Percentiles rank a stretch among this genome's conserved stretches.
These are phyloP conservation scores for Drosophila insularis DNA, from an alignment of 1,140 invertebrate genomes.

Conservation along the genomic window DNA sequence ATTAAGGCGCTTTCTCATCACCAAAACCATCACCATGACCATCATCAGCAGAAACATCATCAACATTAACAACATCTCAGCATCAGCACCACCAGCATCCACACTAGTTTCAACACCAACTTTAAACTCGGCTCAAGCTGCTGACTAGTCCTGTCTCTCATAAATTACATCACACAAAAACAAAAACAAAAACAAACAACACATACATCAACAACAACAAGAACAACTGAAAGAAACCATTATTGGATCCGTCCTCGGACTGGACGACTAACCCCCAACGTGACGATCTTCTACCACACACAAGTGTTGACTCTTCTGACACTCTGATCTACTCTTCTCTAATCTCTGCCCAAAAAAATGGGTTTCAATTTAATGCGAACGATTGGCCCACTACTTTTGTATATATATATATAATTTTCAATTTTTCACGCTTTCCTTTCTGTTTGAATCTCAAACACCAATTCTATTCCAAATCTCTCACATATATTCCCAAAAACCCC, in stretches of 20 bases:
- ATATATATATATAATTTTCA: slow-evolving; percentile 62
- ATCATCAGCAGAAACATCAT: background rate
- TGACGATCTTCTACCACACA: slow-evolving; percentile 37
- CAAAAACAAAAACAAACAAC: slow-evolving; percentile 38
- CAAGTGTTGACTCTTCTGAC: slow-evolving; percentile 22
- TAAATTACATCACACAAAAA: slow-evolving; percentile 40
- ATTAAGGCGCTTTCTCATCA: slow-evolving; percentile 53
- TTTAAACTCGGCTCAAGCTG: slow-evolving; percentile 74
- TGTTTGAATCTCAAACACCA: slow-evolving; percentile 13
- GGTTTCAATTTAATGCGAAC: background rate
- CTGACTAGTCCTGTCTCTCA: slow-evolving; percentile 81
- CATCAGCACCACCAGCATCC: slow-evolving; percentile 13
- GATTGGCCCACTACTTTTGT: slow-evolving; percentile 67
- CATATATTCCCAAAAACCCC: background rate
- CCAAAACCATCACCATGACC: background rate
- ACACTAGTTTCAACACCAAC: slow-evolving; percentile 33
- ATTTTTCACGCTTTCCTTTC: slow-evolving; percentile 39
- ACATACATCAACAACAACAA: slow-evolving; percentile 32
- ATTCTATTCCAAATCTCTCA: slow-evolving; percentile 26
- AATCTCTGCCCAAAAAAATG: background rate
- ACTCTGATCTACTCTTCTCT: background rate
- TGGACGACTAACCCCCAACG: slow-evolving; percentile 30
- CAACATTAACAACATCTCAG: slow-evolving; percentile 20
- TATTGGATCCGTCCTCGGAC: slow-evolving; percentile 43
- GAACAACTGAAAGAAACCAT: slow-evolving; percentile 4